Base-by-base conservation (phyloP, 2,888 invertebrate genomes). In the Agriopis leucophaearia region DNA sequence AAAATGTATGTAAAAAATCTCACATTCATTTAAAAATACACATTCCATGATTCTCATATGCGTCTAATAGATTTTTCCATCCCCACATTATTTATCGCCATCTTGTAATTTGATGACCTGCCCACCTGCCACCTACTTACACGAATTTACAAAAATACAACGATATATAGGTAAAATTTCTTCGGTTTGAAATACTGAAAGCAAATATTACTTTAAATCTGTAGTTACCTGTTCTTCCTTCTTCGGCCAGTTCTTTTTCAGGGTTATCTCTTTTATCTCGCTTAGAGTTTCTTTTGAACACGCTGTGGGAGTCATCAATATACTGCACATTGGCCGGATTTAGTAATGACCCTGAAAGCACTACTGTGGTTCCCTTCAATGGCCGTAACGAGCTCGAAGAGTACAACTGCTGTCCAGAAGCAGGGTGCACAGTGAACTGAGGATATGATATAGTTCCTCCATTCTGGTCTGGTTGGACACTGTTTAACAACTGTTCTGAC, bases 261-360 rank as follows among this genome's bases (percentile, higher is more conserved):
- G 93, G 94, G 64, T 94, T 94, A 63, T 94, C 94, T 74, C 94
- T 82, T 72, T 94, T 94, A 59, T 92, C 93, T 6, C 94, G 85
- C 76, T 91, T 93, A 1, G 90, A 88, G 72, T 91, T 83, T 71
- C 95, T 89, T 78, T 94, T 95, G 76, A 90, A 95, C 36, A 95
- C 75, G 68, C 90, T 91, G 77, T 95, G 95, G 0, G 87, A 80
- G 45, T 95, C 94, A 74, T 96, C 96, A 44, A 96, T 93, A 71
- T 95, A 95, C 82, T 96, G 95, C 0, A 96, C 95, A 78, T 95
- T 95, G 4, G 95, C 95, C 35, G 95, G 95, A 77, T 95, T 95
- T 4, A 94, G 79, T 40, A 95, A 84, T 0, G 91, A 91, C 1
- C 93, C 89, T 8, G 94, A 91, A 27, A 94, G 77, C 9, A 89